Evolutionary conservation across 2,888 invertebrate species (phyloP).

Genomic region (Eupithecia subumbrata): DNA sequence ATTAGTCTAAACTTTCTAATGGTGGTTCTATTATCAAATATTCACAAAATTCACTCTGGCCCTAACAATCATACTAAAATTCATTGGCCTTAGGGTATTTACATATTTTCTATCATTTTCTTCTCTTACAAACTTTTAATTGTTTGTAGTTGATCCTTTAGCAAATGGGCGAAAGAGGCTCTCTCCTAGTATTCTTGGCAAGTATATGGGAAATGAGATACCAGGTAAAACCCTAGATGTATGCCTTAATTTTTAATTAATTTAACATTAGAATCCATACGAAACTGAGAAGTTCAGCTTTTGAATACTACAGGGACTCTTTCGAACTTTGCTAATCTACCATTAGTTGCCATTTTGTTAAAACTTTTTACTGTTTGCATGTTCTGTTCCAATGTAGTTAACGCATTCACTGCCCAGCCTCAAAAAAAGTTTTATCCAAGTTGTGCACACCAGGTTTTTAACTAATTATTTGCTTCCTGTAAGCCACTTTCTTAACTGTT

Average conservation of each 20-base stretch:
- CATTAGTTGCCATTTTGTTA: conserved; percentile 35
- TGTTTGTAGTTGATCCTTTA: conserved; percentile 78
- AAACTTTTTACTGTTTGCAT: too few relatives aligned
- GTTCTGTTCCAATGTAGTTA: too few relatives aligned
- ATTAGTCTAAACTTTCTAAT: not conserved
- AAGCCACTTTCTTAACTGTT: too few relatives aligned
- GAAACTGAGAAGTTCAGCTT: conserved; percentile 42
- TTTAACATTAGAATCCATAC: conserved; percentile 61
- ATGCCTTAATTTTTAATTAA: conserved; percentile 41
- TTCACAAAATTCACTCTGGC: conserved; percentile 21
- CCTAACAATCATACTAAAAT: conserved; percentile 35
- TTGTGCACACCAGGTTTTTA: too few relatives aligned
- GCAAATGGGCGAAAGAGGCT: conserved; percentile 82
- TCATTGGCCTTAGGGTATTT: conserved; percentile 31
- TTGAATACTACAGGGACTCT: conserved; percentile 70
- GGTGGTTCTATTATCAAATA: not conserved
- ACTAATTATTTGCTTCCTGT: too few relatives aligned
- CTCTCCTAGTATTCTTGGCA: conserved; percentile 77
- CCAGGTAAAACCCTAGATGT: conserved; percentile 64
- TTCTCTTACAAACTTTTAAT: conserved; percentile 46
- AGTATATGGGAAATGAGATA: conserved; percentile 70
- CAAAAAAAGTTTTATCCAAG: too few relatives aligned
- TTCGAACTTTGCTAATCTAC: conserved; percentile 53
- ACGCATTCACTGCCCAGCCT: too few relatives aligned
- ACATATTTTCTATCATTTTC: conserved; percentile 11